Evolutionary conservation across 2,113 vertebrate genomes (phyloP).

Genomic region (Anguilla rostrata): DNA sequence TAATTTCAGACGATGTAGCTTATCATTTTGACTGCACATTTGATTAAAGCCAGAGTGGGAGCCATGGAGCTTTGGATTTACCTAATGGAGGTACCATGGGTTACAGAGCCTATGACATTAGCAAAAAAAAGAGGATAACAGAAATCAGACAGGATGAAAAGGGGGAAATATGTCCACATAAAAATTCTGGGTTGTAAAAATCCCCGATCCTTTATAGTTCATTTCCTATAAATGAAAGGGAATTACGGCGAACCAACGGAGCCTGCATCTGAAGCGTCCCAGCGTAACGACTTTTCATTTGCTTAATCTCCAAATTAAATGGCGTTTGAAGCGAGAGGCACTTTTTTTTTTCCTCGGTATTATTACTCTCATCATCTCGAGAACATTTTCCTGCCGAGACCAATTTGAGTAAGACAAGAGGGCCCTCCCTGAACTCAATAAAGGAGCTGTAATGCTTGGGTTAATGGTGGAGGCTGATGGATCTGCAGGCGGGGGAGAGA

Average conservation of each 20-base stretch:
- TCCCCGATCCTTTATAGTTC: slow-evolving; percentile 68
- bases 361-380: slow-evolving; percentile 94
- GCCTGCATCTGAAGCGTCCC: slow-evolving; percentile 81
- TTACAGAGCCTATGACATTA: slow-evolving; percentile 15
- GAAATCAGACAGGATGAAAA: slow-evolving; percentile 14
- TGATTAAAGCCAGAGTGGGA: slow-evolving; percentile 91
- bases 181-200: slow-evolving; percentile 32
- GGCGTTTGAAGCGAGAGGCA: slow-evolving; percentile 85
- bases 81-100: slow-evolving; percentile 39
- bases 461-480: slow-evolving; percentile 87
- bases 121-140: slow-evolving; percentile 5
- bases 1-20: slow-evolving; percentile 96
- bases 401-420: slow-evolving; percentile 96
- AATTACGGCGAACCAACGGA: slow-evolving; percentile 91
- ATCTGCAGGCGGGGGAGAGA: slow-evolving; percentile 82
- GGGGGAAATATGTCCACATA: slow-evolving; percentile 22
- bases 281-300: slow-evolving; percentile 94
- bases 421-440: slow-evolving; percentile 88
- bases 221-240: slow-evolving; percentile 86
- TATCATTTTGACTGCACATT: slow-evolving; percentile 98
- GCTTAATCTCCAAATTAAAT: slow-evolving; percentile 99
- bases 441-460: slow-evolving; percentile 87
- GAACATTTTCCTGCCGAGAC: slow-evolving; percentile 97
- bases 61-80: slow-evolving; percentile 58
- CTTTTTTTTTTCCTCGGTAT: slow-evolving; percentile 69